Evolutionary conservation across 2,888 invertebrate species (phyloP), one percentile per base, ranked within the genome.

Genomic region (Scaptomyza flava): DNA sequence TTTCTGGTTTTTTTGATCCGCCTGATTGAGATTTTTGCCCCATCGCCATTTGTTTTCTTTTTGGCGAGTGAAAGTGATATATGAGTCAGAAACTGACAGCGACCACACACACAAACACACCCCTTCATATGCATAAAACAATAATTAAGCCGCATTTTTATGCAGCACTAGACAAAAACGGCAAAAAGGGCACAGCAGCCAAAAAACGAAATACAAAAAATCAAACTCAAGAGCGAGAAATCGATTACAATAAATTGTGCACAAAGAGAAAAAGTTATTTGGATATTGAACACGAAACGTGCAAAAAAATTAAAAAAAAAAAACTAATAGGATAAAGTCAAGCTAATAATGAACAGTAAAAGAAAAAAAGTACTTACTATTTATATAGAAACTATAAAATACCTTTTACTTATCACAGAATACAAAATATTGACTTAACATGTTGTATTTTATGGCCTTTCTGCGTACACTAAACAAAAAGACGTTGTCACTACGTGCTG

Each of bases 71-170:
- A 83, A 83, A 83, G 82, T 85, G 82, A 83, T 87, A 79, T 82
- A 87, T 82, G 82, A 87, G 68, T 83, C 82, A 87, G 77, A 53
- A 77, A 20, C 20, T 61, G 34, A 71, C 57, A 63, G 14, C 36
- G 9, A 38, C 36, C 47, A 60, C 60, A 53, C 56, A 68, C 48
- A 57, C 54, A 65, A 47, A 46, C 34, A 14, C 47, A 45, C 72
- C 75, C 75, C 80, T 79, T 87, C 85, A 84, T 82, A 72, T 84
- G 79, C 87, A 82, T 82, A 82, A 82, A 84, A 84, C 67, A 81
- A 84, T 73, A 82, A 84, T 82, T 82, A 82, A 82, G 81, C 85
- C 67, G 67, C 69, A 79, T 82, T 79, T 84, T 87, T 81, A 78
- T 78, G 85, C 81, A 54, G 54, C 71, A 61, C 45, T 67, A 83